Evolutionary conservation across 1,140 invertebrate species (phyloP), one percentile per base, ranked within the genome.

Genomic region (Tachypleus tridentatus): DNA sequence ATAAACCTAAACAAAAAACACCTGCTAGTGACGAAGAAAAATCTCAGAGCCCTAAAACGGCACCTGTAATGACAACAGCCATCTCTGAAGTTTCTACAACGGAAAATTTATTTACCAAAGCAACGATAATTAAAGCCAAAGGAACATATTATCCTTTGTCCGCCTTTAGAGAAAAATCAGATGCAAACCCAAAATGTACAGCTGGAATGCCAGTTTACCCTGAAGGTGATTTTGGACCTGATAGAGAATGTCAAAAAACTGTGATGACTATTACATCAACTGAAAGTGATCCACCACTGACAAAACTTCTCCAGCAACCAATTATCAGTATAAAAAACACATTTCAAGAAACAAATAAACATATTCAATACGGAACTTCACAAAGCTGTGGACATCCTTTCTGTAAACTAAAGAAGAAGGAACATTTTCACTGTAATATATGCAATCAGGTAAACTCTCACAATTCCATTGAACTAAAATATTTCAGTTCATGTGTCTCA

Each of bases 111-210:
- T 57, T 50, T 53, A 65, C 64, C 66, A 71, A 66, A 60, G 63
- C 63, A 61, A 72, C 61, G 51, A 87, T 91, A 82, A 88, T 93
- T 80, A 93, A 90, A 85, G 88, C 91, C 77, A 84, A 88, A 73
- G 91, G 91, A 77, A 94, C 89, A 77, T 94, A 90, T 82, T 94
- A 90, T 80, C 91, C 91, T 73, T 83, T 91, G 71, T 89, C 89
- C 49, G 66, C 72, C 57, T 58, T 66, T 11, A 62, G 64, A 57
- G 66, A 56, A 58, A 65, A 61, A 51, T 60, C 57, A 57, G 65
- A 58, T n/a, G 60, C 67, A 52, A 70, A 64, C 8, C 64, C 63
- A 53, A 64, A 54, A 64, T 63, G 65, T 52, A 61, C 66, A 51
- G 68, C 72, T 64, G 67, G 62, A 56, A 65, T 47, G 49, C n/a